phyloP scores from a whole-genome alignment of 2,113 vertebrate species.

The Phaethon lepturus region DNA sequence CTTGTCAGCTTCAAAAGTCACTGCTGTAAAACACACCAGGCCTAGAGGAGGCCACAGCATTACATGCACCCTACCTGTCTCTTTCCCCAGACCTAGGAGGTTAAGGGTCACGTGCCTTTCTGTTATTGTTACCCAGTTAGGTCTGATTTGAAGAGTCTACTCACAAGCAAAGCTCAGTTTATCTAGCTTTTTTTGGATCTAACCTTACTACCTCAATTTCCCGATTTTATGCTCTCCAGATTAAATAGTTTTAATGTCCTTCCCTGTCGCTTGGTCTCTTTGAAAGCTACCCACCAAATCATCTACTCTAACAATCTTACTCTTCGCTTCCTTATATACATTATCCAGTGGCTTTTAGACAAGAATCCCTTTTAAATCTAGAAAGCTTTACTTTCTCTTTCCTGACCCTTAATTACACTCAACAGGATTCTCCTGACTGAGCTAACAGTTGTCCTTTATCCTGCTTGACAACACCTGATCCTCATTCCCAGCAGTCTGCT shows the following conservation, averaged over 20 bases:
- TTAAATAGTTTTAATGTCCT: not conserved
- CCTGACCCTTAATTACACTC: not conserved
- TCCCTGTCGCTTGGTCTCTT: not conserved
- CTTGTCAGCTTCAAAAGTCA: not conserved
- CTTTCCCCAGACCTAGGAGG: not conserved
- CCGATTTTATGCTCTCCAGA: not conserved
- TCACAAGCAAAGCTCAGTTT: not conserved
- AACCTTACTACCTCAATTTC: not conserved
- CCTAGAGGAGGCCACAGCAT: not conserved
- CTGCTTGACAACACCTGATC: not conserved
- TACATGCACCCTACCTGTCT: not conserved
- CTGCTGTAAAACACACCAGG: not conserved
- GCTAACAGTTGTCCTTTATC: not conserved
- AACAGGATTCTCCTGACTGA: not conserved
- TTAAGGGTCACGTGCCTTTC: not conserved
- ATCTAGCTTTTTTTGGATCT: not conserved
- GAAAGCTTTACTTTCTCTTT: conserved; percentile 18
- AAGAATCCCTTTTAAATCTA: not conserved
- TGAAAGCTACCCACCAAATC: not conserved
- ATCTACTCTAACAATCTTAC: not conserved
- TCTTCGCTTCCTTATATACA: not conserved
- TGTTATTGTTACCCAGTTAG: not conserved
- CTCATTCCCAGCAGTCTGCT: not conserved
- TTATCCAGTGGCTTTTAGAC: not conserved
- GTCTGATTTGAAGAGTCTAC: not conserved